Base-by-base conservation (phyloP, 2,113 vertebrate genomes). In the Bagarius yarrelli region DNA sequence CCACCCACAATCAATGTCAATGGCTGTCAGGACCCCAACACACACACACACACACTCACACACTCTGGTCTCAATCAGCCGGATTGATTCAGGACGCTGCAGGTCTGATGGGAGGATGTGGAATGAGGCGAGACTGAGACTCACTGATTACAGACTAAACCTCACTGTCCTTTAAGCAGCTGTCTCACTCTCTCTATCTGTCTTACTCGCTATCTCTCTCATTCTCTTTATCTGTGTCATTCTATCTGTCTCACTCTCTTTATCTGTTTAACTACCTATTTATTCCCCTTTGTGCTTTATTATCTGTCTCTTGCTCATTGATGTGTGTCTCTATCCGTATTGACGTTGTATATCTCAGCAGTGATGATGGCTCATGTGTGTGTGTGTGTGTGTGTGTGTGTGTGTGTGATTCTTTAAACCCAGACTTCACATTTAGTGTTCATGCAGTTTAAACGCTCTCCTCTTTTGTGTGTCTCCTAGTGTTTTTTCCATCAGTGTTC, bases 1-100 rank as follows among this genome's bases (percentile, higher is more conserved):
- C 90, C 91, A 91, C 89, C 81, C 86, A 84, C 77, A 72, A 85
- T 92, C 90, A 90, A 85, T 84, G 86, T 92, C 91, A 92, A 83
- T 55, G 79, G 82, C 83, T 82, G 84, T 86, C 89, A 87, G 83
- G 86, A 79, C 79, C 76, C 69, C 53, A 57, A 63, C 64, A 74
- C 53, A 64, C 27, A 36, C 57, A 40, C 64, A 53, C 71, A 55
- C 32, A 57, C 73, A 69, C 30, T 57, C 70, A 71, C 56, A 32
- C 44, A 80, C 56, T 44, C 81, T 4, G 57, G 75, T 75, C 83
- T 90, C 85, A 82, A 83, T 85, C 85, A 83, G 86, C 85, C 79
- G 50, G 89, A 82, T 88, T 88, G 87, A 91, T 89, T 69, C 34
- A 47, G 66, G 66, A 69, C 12, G 85, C 82, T 87, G 85, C 88